Conservation (phyloP, 2,888 invertebrate species). For the Peribatodes rhomboidaria region DNA sequence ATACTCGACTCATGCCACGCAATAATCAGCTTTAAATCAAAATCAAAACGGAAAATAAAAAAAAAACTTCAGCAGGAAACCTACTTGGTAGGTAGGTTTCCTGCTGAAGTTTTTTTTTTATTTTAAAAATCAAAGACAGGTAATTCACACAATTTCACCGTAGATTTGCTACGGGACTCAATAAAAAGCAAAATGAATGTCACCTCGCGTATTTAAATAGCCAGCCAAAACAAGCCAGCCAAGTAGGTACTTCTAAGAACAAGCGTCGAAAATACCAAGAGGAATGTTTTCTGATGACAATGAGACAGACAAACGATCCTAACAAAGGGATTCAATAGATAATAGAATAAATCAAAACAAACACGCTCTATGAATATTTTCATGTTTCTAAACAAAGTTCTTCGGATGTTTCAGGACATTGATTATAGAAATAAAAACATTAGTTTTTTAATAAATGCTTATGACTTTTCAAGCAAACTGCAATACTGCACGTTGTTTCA, state of each 20-base stretch:
- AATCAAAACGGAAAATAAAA: too few relatives aligned
- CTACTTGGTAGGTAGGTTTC: too few relatives aligned
- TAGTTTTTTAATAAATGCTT: neutral
- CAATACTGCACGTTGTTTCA: too few relatives aligned
- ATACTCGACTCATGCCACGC: too few relatives aligned
- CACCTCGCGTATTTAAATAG: conserved; percentile 31
- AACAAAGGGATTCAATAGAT: conserved; percentile 81
- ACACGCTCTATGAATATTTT: conserved; percentile 71
- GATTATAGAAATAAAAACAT: neutral
- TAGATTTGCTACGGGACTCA: neutral
- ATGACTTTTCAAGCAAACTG: neutral
- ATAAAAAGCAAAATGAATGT: conserved; percentile 26
- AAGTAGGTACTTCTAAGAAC: conserved; percentile 61
- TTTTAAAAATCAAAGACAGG: too few relatives aligned
- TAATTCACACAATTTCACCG: too few relatives aligned
- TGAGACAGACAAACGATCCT: conserved; percentile 71
- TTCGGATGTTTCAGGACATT: conserved; percentile 32
- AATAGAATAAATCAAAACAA: conserved; percentile 81
- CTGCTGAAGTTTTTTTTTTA: too few relatives aligned
- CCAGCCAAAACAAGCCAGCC: conserved; percentile 51
- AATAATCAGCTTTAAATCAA: too few relatives aligned
- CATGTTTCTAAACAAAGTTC: conserved; percentile 63
- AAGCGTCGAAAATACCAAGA: conserved; percentile 65
- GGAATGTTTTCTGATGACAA: conserved; percentile 75
- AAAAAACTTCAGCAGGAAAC: too few relatives aligned